Evolutionary conservation across 2,888 invertebrate species (phyloP).

Genomic region (Halocaridina rubra): DNA sequence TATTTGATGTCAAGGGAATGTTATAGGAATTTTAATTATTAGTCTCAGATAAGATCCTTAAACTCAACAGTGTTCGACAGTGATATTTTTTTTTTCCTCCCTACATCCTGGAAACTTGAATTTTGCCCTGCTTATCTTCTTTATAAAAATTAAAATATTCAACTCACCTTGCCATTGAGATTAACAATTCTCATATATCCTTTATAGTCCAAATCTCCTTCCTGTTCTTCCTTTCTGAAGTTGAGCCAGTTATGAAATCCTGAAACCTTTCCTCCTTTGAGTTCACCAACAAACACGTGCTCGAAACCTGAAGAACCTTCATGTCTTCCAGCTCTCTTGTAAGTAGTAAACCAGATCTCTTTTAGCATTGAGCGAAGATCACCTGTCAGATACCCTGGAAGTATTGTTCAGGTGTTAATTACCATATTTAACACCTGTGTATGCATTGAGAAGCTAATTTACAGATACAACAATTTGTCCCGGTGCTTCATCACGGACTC

Average conservation of each 20-base stretch:
- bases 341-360: slow-evolving; percentile 76
- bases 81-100: too few relatives aligned
- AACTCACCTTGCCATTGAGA: slow-evolving; percentile 70
- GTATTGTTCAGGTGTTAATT: too few relatives aligned
- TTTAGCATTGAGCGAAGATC: slow-evolving; percentile 67
- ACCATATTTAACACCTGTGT: too few relatives aligned
- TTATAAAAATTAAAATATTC: not conserved
- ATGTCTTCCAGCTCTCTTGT: slow-evolving; percentile 73
- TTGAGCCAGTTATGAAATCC: slow-evolving; percentile 94
- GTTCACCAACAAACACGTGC: slow-evolving; percentile 90
- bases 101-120: not conserved
- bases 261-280: slow-evolving; percentile 80
- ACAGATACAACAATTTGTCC: too few relatives aligned
- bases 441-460: too few relatives aligned
- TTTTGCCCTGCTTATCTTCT: too few relatives aligned
- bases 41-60: too few relatives aligned
- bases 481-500: too few relatives aligned
- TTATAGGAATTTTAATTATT: too few relatives aligned
- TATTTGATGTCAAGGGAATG: too few relatives aligned
- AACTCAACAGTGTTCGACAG: too few relatives aligned
- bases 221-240: slow-evolving; percentile 81
- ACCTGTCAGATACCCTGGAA: slow-evolving; percentile 3
- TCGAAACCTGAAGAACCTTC: slow-evolving; percentile 89
- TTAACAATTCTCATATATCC: slow-evolving; percentile 82
- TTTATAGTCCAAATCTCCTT: slow-evolving; percentile 79